Conservation (phyloP, 2,797 vertebrate genomes). For the Ptychobarbus kaznakovi region DNA sequence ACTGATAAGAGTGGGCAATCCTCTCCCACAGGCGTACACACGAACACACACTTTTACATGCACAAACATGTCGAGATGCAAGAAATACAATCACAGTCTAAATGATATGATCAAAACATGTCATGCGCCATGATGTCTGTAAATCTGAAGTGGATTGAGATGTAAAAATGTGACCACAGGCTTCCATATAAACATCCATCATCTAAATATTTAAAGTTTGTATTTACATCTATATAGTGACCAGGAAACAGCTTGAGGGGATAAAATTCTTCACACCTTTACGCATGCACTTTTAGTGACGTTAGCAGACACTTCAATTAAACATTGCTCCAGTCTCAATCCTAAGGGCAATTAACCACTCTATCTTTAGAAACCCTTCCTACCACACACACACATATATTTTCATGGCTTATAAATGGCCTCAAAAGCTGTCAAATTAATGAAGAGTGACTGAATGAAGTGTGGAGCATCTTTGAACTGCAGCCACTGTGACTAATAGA, state of each 20-base stretch:
- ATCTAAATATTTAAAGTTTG: not conserved
- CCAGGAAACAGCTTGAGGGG: not conserved
- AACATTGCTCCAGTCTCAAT: conserved; percentile 35
- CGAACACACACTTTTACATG: not conserved
- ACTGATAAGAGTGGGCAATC: conserved; percentile 49
- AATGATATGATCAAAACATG: conserved; percentile 38
- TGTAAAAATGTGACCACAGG: not conserved
- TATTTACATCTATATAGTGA: not conserved
- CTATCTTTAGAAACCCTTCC: conserved; percentile 50
- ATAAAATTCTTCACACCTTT: not conserved
- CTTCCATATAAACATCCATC: not conserved
- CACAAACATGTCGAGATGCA: not conserved
- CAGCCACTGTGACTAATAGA: conserved; percentile 63
- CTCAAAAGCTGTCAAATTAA: conserved; percentile 65
- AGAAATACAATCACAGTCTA: not conserved
- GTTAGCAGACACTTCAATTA: conserved; percentile 51
- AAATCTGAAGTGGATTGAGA: not conserved
- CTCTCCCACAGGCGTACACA: conserved; percentile 21
- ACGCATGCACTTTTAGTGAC: conserved; percentile 21
- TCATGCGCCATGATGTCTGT: not conserved
- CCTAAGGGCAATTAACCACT: conserved; percentile 45
- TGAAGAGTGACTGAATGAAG: conserved; percentile 62
- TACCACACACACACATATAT: conserved; percentile 21
- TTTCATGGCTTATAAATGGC: conserved; percentile 54
- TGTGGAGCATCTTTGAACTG: conserved; percentile 63